A percentile compares a stretch with the other conserved stretches of the same genome.
phyloP scores from a whole-genome alignment of 2,113 vertebrate genomes.

The Thymallus thymallus region DNA sequence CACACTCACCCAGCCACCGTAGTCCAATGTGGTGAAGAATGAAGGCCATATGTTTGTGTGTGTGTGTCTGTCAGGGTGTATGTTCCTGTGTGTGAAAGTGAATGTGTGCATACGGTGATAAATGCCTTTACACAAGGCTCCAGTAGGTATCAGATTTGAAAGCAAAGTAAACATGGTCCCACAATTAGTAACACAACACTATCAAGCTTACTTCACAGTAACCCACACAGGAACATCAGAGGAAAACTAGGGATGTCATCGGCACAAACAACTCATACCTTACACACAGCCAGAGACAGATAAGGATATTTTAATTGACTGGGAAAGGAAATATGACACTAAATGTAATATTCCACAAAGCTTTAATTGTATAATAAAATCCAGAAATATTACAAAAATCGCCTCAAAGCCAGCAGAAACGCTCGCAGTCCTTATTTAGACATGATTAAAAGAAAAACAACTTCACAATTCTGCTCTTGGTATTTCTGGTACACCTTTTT shows the following conservation, averaged over 20 bases:
- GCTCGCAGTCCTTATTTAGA: background rate
- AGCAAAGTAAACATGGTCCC: constrained; percentile 38
- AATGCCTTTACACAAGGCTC: constrained; percentile 2
- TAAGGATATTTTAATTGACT: background rate
- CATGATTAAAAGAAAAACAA: background rate
- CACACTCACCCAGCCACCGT: background rate
- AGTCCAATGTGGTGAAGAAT: background rate
- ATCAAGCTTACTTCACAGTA: constrained; percentile 27
- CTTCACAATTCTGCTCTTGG: background rate
- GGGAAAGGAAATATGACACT: background rate
- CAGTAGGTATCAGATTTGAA: constrained; percentile 15
- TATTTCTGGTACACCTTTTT: background rate
- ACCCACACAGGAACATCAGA: constrained; percentile 22
- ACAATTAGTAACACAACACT: constrained; percentile 14
- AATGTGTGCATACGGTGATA: constrained; percentile 3
- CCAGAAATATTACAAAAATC: background rate
- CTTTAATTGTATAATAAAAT: background rate
- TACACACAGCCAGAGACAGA: background rate
- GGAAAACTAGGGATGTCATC: background rate
- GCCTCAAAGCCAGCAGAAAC: background rate
- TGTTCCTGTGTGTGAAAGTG: constrained; percentile 19
- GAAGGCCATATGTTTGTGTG: constrained; percentile 6
- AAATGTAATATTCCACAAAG: background rate
- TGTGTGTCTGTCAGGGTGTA: constrained; percentile 3
- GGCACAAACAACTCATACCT: background rate